Base-by-base conservation (phyloP, 2,888 invertebrate genomes). In the Lysandra bellargus region DNA sequence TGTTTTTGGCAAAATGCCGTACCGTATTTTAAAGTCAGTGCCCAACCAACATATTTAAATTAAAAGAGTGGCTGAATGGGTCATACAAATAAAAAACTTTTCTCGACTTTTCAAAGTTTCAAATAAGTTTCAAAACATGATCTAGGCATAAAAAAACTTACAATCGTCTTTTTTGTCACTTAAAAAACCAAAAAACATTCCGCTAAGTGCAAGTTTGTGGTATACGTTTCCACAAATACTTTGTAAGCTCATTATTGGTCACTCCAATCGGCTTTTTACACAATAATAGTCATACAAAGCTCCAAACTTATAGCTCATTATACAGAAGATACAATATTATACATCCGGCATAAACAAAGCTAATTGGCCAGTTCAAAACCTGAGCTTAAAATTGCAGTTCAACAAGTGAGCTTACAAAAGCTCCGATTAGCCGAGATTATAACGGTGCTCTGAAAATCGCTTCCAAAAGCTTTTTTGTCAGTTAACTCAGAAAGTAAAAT, bases 371-470 rank as follows among this genome's bases (percentile, higher is more conserved):
- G 72, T 78, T 73, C 76, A 53, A 23, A 74, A 12, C 12, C 44
- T 12, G 44, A 79, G 75, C 49, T 79, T 75, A 7, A 79, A 79
- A 79, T 79, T 79, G 75, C 61, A 79, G 74, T 14, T 74, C 40
- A 78, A 57, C 75, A 75, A 49, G 76, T 53, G 72, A 74, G 76
- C 76, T 76, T 53, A 57, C 76, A 76, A 76, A 76, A 76, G 76
- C 76, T 76, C 14, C 76, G 76, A 76, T 76, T 76, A 76, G 76
- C 17, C 44, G 76, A 76, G 76, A 76, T 76, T 76, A 57, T 57
- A 76, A 76, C 76, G 57, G 76, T 49, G 57, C 57, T 57, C 53
- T 17, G 53, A 53, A 44, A 76, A 57, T 23, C 75, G 4, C 53
- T 76, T 23, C 74, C 17, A 23, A 76, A 76, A 37, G 76, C 53